A percentile compares a stretch with the other conserved stretches of the same genome.
Evolutionary conservation across 2,113 vertebrate genomes (phyloP).

Genomic region (Arvicanthis niloticus): DNA sequence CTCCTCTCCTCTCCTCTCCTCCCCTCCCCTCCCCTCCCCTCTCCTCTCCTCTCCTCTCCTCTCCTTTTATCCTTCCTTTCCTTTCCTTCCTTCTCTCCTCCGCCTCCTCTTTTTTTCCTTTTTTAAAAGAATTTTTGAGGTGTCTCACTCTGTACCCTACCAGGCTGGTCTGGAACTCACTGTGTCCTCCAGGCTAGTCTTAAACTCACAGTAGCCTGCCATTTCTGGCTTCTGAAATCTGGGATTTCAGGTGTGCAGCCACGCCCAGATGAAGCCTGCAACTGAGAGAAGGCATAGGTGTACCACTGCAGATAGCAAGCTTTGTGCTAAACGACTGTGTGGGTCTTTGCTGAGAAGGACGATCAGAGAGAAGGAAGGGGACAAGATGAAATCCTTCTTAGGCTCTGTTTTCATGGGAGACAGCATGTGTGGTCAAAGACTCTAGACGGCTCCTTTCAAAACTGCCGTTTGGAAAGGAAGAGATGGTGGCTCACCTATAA

Average conservation of each 20-base stretch:
- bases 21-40: background rate
- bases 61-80: fast-evolving
- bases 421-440: background rate
- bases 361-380: background rate
- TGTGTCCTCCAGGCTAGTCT: background rate
- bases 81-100: too few relatives aligned
- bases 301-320: background rate
- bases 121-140: background rate
- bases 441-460: background rate
- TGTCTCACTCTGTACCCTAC: background rate
- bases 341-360: background rate
- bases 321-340: background rate
- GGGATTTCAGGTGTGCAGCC: too few relatives aligned
- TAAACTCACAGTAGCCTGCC: background rate
- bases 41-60: background rate
- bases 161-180: background rate
- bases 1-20: too few relatives aligned
- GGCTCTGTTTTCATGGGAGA: background rate
- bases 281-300: fast-evolving
- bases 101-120: too few relatives aligned
- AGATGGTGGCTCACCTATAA: background rate
- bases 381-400: background rate
- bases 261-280: background rate
- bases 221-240: background rate
- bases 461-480: background rate